Percentiles rank a stretch among this genome's conserved stretches.
Conservation (phyloP, 2,888 invertebrate genomes). For the Conistra vaccinii region DNA sequence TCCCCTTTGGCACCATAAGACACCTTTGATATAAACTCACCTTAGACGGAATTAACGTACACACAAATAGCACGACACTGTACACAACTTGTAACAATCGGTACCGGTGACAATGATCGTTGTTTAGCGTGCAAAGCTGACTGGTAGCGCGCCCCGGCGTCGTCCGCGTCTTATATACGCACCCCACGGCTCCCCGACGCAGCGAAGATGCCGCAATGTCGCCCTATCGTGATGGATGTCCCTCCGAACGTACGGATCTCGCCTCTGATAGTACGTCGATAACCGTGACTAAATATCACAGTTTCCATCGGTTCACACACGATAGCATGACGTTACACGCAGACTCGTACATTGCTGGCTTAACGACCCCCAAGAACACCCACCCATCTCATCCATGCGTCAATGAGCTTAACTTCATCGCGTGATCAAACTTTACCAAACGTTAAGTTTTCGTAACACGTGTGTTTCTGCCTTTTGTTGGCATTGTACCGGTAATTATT, state of each 20-base stretch:
- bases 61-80: slow-evolving; percentile 82
- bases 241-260: slow-evolving; percentile 72
- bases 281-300: slow-evolving; percentile 76
- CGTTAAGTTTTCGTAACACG: slow-evolving; percentile 77
- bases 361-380: slow-evolving; percentile 52
- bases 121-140: slow-evolving; percentile 77
- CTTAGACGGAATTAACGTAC: slow-evolving; percentile 71
- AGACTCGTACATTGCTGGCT: slow-evolving; percentile 64
- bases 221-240: slow-evolving; percentile 80
- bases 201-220: slow-evolving; percentile 83
- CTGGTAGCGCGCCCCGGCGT: slow-evolving; percentile 84
- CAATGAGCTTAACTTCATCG: slow-evolving; percentile 71
- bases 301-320: slow-evolving; percentile 58
- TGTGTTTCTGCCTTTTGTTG: slow-evolving; percentile 67
- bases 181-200: slow-evolving; percentile 79
- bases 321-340: slow-evolving; percentile 38
- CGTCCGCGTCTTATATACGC: slow-evolving; percentile 82
- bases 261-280: slow-evolving; percentile 71
- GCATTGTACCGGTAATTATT: slow-evolving; percentile 80
- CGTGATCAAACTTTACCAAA: slow-evolving; percentile 72
- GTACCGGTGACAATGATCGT: slow-evolving; percentile 77
- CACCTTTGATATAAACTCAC: slow-evolving; percentile 74
- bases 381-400: slow-evolving; percentile 47
- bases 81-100: slow-evolving; percentile 75
- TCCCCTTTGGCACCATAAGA: neutral